A percentile compares a stretch with the other conserved stretches of the same genome.
phyloP scores from a whole-genome alignment of 2,797 vertebrate genomes.

The Telmatherina bonti region DNA sequence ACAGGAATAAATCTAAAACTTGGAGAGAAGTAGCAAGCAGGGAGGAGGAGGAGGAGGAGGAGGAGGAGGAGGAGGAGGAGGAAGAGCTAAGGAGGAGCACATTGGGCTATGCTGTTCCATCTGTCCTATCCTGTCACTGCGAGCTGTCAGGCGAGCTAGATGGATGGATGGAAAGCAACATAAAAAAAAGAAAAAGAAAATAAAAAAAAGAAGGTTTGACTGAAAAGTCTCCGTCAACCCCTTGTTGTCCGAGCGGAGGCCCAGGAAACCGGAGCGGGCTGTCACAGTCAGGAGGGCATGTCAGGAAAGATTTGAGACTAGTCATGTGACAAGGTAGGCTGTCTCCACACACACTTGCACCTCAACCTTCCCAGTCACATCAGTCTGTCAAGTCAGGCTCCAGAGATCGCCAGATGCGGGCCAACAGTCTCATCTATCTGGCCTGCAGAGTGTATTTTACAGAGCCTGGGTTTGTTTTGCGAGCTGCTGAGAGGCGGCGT shows the following conservation, averaged over 20 bases:
- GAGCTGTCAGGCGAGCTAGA: slow-evolving; percentile 57
- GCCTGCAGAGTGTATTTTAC: slow-evolving; percentile 60
- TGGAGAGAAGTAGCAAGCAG: slow-evolving; percentile 4
- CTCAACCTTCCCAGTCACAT: slow-evolving; percentile 52
- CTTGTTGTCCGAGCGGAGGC: slow-evolving; percentile 37
- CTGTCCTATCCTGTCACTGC: slow-evolving; percentile 65
- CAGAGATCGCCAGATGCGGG: slow-evolving; percentile 61
- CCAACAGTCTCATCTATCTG: slow-evolving; percentile 68
- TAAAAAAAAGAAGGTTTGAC: slow-evolving; percentile 50
- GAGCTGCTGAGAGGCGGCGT: slow-evolving; percentile 42
- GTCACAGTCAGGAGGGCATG: slow-evolving; percentile 59
- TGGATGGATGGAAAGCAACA: slow-evolving; percentile 44
- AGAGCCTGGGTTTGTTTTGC: slow-evolving; percentile 62
- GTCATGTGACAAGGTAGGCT: slow-evolving; percentile 60
- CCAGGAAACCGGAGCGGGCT: slow-evolving; percentile 29
- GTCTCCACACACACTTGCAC: slow-evolving; percentile 41
- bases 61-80: slow-evolving; percentile 27
- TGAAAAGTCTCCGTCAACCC: slow-evolving; percentile 60
- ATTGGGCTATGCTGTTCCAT: slow-evolving; percentile 57
- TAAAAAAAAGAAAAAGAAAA: slow-evolving; percentile 21
- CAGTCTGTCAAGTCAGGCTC: slow-evolving; percentile 67
- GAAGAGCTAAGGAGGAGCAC: slow-evolving; percentile 57
- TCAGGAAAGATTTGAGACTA: slow-evolving; percentile 61
- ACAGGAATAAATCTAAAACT: slow-evolving; percentile 78
- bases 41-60: slow-evolving; percentile 29